Evolutionary conservation across 2,113 vertebrate genomes (phyloP), one percentile per base, ranked within the genome.

Genomic region (Vicugna pacos): DNA sequence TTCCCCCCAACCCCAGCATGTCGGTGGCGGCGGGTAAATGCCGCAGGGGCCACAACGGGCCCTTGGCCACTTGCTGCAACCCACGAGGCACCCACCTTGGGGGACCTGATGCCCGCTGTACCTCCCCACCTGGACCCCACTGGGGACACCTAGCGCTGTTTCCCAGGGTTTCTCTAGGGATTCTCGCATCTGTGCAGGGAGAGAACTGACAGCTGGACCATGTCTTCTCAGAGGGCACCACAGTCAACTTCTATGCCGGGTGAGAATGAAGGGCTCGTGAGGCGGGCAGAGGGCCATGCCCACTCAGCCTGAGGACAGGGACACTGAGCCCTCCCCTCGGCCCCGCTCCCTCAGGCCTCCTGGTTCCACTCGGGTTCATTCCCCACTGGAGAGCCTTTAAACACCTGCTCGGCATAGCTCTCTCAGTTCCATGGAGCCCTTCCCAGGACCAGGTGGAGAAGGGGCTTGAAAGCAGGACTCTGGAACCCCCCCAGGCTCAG

Each of bases 21-120:
- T n/a, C 38, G 1, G 0, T 60, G 50, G 50, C 13, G 8, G 10
- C 38, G 35, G 50, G 50, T 32, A 73, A 52, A 19, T 32, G 17
- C 50, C 52, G 42, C 9, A 72, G 32, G 50, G 19, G 28, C 3
- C 2, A 0, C 5, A 42, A 1, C 1, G 2, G 16, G 28, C 19
- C 30, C 46, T 50, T 35, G 22, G 4, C 54, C 26, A 1, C 19
- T 12, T 24, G 46, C 24, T 13, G 26, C 3, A 14, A 58, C 89
- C 75, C 24, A 12, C 0, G 0, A 52, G 38, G 54, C 11, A 38
- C 28, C 26, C 16, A 5, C 50, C 42, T 91, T 26, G 48, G 17
- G 17, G 48, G 48, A 12, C 62, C 26, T 65, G 75, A 62, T 28
- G 54, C 14, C 11, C 5, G 42, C 72, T 35, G 10, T 30, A 26